A percentile compares a stretch with the other conserved stretches of the same genome.
phyloP scores from a whole-genome alignment of 2,888 invertebrate species.

The Noctua fimbriata region DNA sequence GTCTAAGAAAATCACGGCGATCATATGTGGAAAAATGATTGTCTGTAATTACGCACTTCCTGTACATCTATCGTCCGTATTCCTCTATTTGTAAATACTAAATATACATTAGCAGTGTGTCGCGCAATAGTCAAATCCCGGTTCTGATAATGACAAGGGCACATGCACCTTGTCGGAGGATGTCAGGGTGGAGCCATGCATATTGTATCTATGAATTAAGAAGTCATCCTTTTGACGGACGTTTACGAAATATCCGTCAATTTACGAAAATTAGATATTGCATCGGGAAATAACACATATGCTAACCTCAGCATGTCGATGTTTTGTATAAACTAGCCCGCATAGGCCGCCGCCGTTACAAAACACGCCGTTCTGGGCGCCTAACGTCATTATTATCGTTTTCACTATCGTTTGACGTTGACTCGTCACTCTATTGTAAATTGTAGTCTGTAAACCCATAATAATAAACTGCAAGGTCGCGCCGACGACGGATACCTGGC shows the following conservation, averaged over 20 bases:
- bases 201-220: slow-evolving; percentile 47
- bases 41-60: not conserved
- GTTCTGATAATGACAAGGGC: slow-evolving; percentile 23
- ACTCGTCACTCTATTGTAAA: slow-evolving; percentile 89
- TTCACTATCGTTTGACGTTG: slow-evolving; percentile 86
- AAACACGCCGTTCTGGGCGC: slow-evolving; percentile 77
- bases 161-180: slow-evolving; percentile 44
- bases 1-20: not conserved
- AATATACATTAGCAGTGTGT: slow-evolving; percentile 8
- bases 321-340: slow-evolving; percentile 75
- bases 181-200: slow-evolving; percentile 41
- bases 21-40: not conserved
- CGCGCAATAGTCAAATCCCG: slow-evolving; percentile 36
- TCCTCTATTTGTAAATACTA: slow-evolving; percentile 1
- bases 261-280: slow-evolving; percentile 76
- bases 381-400: slow-evolving; percentile 82
- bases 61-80: not conserved
- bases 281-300: slow-evolving; percentile 68
- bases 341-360: slow-evolving; percentile 76
- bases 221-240: slow-evolving; percentile 71
- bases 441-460: slow-evolving; percentile 88
- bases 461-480: slow-evolving; percentile 89
- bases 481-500: slow-evolving; percentile 66
- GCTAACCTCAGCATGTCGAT: slow-evolving; percentile 69
- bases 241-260: slow-evolving; percentile 70